Evolutionary conservation across 2,797 vertebrate species (phyloP), one percentile per base, ranked within the genome.

Genomic region (Nasua narica): DNA sequence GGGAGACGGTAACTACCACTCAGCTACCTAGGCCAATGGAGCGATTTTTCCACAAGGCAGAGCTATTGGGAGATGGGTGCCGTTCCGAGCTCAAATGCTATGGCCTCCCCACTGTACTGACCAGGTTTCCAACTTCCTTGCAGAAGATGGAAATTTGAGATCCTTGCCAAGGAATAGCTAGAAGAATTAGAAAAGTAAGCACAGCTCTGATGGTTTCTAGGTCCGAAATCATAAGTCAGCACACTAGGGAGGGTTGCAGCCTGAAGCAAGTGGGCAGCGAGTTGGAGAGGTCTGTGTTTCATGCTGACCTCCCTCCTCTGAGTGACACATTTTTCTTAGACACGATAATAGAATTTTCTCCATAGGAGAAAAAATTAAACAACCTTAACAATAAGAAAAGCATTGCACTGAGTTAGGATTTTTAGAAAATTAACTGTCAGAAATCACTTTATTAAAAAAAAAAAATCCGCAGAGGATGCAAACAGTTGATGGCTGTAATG

Each of bases 241-340:
- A 69, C 50, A 79, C 70, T 48, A 54, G n/a, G 50, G 43, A 88
- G 23, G 62, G 58, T 62, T 89, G 32, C 56, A 87, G 46, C 48
- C 83, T 93, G 50, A 65, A 74, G 35, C 2, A 62, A 94, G 92
- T 60, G 52, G 89, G 86, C 0, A 1, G 35, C 13, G 54, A 87
- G 12, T 78, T 27, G 82, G 43, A 87, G 62, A 90, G 21, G 46
- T 46, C 65, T 77, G 32, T 43, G 72, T 79, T 89, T 90, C 87
- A n/a, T 0, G 7, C 46, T 96, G 91, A 87, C 74, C 83, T 96
- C 58, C 74, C 82, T 96, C 85, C 86, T 92, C 91, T 86, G 58
- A 94, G 74, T 84, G 56, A 93, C 78, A 88, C 85, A 86, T 96
- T 96, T 97, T 95, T 82, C 94, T 95, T 92, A 95, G 60, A 96